phyloP scores from a whole-genome alignment of 2,888 invertebrate genomes.

The Urechis unicinctus region DNA sequence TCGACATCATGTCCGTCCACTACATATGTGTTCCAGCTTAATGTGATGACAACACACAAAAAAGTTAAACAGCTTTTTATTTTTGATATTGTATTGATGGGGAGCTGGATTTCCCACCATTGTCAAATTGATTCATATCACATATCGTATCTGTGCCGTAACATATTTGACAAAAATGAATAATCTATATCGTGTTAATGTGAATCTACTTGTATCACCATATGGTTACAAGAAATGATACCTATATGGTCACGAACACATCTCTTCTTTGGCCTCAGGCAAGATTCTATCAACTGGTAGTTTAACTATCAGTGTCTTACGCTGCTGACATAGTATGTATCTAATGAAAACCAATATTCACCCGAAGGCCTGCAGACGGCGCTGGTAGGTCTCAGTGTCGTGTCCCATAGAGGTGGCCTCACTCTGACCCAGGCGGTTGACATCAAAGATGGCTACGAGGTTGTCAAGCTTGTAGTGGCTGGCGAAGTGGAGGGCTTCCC shows the following conservation, averaged over 20 bases:
- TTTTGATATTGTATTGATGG: no score
- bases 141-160: no score
- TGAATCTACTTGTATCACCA: no score
- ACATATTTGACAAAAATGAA: no score
- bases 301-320: background rate
- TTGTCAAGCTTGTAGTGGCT: slow-evolving; percentile 93
- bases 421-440: slow-evolving; percentile 95
- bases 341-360: slow-evolving; percentile 33
- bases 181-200: no score
- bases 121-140: no score
- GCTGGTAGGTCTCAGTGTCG: slow-evolving; percentile 76
- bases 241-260: no score
- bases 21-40: slow-evolving; percentile 55
- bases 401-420: slow-evolving; percentile 91
- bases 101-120: no score
- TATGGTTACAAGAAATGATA: no score
- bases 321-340: background rate
- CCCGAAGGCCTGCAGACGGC: slow-evolving; percentile 72
- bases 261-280: background rate
- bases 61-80: no score
- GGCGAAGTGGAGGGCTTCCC: slow-evolving; percentile 95
- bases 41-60: no score
- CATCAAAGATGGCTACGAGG: slow-evolving; percentile 91
- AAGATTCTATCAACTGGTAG: background rate
- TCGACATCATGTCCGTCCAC: slow-evolving; percentile 96